Evolutionary conservation across 2,888 invertebrate genomes (phyloP).

Genomic region (Tholera decimalis): DNA sequence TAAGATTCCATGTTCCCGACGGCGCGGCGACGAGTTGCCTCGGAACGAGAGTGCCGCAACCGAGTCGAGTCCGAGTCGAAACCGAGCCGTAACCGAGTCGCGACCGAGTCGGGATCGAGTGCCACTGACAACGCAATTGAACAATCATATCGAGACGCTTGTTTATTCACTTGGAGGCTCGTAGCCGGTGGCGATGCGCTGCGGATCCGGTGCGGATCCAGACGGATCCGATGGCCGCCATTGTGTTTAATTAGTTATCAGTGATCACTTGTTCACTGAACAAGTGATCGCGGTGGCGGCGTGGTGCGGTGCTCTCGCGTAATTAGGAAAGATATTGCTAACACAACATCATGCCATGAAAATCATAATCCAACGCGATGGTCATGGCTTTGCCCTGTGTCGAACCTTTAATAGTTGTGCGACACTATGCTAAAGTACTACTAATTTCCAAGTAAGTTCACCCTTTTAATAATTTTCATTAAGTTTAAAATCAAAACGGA

Average conservation of each 20-base stretch:
- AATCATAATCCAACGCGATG: no score
- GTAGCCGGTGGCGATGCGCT: neutral
- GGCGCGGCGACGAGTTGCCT: neutral
- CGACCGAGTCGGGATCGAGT: conserved; percentile 9
- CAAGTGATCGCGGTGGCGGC: neutral
- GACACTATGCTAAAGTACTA: neutral
- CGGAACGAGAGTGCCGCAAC: neutral
- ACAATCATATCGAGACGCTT: conserved; percentile 30
- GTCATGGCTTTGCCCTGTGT: neutral
- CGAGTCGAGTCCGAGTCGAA: neutral
- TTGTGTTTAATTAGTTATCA: conserved; percentile 15
- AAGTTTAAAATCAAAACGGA: neutral
- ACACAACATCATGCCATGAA: no score
- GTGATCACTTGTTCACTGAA: no score
- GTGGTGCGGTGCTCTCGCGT: no score
- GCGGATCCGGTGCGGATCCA: neutral
- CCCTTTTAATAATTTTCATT: neutral
- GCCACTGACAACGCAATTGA: conserved; percentile 32
- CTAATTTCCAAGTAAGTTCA: neutral
- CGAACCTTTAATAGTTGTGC: no score
- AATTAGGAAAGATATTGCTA: neutral
- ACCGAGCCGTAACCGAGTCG: neutral
- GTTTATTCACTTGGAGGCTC: conserved; percentile 11
- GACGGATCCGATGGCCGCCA: neutral
- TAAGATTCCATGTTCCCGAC: conserved; percentile 29